A percentile compares a stretch with the other conserved stretches of the same genome.
Conservation (phyloP, 2,888 invertebrate genomes). For the Morinoia aosen region DNA sequence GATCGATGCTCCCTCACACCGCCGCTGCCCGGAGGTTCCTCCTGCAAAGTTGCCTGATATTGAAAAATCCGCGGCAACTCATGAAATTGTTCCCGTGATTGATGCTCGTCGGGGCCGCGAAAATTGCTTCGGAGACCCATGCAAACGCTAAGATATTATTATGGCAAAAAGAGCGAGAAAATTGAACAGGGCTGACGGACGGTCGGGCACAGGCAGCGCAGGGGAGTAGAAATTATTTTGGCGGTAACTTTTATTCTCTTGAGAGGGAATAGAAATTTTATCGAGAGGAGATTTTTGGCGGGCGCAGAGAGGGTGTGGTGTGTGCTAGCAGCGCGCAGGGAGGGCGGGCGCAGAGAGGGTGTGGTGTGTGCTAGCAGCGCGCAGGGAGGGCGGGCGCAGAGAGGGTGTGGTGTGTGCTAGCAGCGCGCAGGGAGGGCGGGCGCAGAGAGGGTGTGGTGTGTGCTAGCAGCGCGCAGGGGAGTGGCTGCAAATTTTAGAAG, state of each 20-base stretch:
- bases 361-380: too few species aligned
- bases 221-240: neutral
- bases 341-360: too few species aligned
- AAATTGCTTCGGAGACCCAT: neutral
- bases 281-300: too few species aligned
- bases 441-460: too few species aligned
- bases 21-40: neutral
- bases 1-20: neutral
- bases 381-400: too few species aligned
- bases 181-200: neutral
- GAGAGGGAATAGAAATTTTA: neutral
- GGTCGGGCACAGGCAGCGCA: neutral
- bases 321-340: too few species aligned
- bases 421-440: too few species aligned
- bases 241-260: neutral
- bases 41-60: neutral
- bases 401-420: too few species aligned
- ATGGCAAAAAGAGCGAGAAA: neutral
- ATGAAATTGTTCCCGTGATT: neutral
- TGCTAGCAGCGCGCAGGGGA: too few species aligned
- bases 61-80: neutral
- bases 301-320: too few species aligned
- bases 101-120: slow-evolving; percentile 1
- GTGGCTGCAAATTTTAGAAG: too few species aligned
- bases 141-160: neutral